Evolutionary conservation across 2,797 vertebrate genomes (phyloP), one percentile per base, ranked within the genome.

Genomic region (Acipenser oxyrinchus): DNA sequence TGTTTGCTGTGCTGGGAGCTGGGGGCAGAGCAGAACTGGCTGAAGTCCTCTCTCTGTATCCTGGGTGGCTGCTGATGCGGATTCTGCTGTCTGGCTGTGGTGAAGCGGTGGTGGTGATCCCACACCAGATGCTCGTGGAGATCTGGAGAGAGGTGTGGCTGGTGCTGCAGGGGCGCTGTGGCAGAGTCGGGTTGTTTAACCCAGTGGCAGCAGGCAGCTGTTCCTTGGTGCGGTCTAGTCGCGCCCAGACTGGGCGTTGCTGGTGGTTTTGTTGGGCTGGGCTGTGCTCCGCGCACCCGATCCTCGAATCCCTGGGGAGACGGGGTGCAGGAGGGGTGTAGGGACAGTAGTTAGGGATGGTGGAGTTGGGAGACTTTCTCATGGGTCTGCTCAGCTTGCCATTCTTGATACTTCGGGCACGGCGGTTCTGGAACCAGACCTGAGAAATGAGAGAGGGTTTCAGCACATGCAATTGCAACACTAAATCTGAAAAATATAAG

Each of bases 341-440:
- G 65, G 51, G 62, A 66, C 51, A 66, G 52, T 68, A 52, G 69
- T 23, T 1, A 78, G 75, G 0, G 50, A 67, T 1, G 67, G 55
- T 0, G 18, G 71, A 74, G 64, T 68, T 62, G 69, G 74, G 59
- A 72, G 69, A 12, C 57, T 71, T 75, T 55, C 65, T 71, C 6
- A 70, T 12, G 7, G 79, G 78, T 60, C 79, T 88, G 67, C 82
- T 85, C 15, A 84, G 79, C 68, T 91, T 89, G 37, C 89, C 73
- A 11, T 81, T 92, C 73, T 94, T 95, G 68, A 92, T 93, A 73
- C 90, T 93, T 69, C 95, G 87, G 65, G 93, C 94, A 64, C 91
- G 82, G 71, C 91, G 83, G 79, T 97, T 98, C 77, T 98, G 95
- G 77, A 96, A 97, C 94, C 94, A 98, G 6, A 97, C 94, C 94